phyloP scores from a whole-genome alignment of 30 jellyfish, hydroid and myxozoan genomes.

The Pseudorhiza aurosa region DNA sequence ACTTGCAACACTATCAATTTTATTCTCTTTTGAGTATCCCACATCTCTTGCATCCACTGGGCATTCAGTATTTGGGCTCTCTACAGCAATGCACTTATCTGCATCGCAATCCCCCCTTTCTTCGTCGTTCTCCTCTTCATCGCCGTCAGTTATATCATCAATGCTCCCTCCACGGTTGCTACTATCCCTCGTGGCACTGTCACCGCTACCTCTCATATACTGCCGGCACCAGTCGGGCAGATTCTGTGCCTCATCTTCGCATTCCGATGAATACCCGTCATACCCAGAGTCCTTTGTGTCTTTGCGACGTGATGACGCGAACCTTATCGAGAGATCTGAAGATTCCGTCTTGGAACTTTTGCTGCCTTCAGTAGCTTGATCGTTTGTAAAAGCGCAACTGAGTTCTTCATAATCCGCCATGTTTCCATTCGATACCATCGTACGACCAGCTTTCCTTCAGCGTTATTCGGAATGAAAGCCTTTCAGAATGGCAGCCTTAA shows the following conservation, averaged over 20 bases:
- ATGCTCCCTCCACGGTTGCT: not conserved
- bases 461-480: too few relatives aligned
- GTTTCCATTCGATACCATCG: not conserved
- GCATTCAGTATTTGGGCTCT: too few relatives aligned
- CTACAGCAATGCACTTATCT: too few relatives aligned
- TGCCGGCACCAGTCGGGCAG: slow-evolving; percentile 69
- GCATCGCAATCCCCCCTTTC: too few relatives aligned
- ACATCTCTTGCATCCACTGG: too few relatives aligned
- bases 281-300: slow-evolving; percentile 79
- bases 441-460: too few relatives aligned
- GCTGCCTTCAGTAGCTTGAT: not conserved
- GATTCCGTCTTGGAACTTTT: not conserved
- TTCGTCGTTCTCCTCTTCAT: not conserved
- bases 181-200: not conserved
- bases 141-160: not conserved
- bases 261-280: slow-evolving; percentile 29
- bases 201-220: not conserved
- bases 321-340: not conserved
- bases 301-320: slow-evolving; percentile 26
- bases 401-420: not conserved
- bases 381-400: not conserved
- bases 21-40: too few relatives aligned
- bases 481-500: too few relatives aligned
- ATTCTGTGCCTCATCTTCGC: slow-evolving; percentile 40
- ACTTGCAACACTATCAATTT: too few relatives aligned